Percentiles rank a stretch among this genome's conserved stretches.
Conservation (phyloP, 2,113 vertebrate genomes). For the Bubo scandiacus region DNA sequence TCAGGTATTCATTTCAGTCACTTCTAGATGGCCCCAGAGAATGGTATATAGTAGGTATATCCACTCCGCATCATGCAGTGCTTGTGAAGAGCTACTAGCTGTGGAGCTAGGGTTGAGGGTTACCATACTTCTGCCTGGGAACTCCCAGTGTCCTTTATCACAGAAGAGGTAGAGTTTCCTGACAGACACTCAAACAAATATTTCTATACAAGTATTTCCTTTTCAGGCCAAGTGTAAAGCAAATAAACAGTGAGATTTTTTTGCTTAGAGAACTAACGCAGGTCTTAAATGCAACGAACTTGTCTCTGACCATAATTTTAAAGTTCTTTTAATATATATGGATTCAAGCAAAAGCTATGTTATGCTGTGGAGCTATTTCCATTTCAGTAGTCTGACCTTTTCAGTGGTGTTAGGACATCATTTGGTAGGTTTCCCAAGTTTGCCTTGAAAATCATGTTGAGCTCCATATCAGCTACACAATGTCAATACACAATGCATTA, state of each 20-base stretch:
- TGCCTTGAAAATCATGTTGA: not conserved
- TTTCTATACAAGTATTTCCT: not conserved
- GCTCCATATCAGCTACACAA: not conserved
- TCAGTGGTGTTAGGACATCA: not conserved
- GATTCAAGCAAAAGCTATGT: not conserved
- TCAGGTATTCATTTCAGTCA: not conserved
- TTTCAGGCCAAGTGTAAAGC: not conserved
- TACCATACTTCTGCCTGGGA: not conserved
- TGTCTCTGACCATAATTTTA: not conserved
- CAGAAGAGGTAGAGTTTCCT: not conserved
- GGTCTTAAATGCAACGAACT: not conserved
- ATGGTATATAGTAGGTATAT: not conserved
- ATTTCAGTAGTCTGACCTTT: slow-evolving; percentile 11
- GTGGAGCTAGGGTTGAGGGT: not conserved
- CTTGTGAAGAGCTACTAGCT: not conserved
- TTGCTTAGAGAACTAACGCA: not conserved
- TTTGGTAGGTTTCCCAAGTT: slow-evolving; percentile 2
- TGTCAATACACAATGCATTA: not conserved
- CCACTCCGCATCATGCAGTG: not conserved
- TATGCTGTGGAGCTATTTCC: not conserved
- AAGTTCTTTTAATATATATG: not conserved
- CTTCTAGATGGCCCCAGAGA: not conserved
- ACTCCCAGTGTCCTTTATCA: not conserved
- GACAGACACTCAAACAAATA: not conserved
- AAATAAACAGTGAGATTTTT: not conserved